Base-by-base conservation (phyloP, 2,113 vertebrate species). In the Pyrgilauda ruficollis region DNA sequence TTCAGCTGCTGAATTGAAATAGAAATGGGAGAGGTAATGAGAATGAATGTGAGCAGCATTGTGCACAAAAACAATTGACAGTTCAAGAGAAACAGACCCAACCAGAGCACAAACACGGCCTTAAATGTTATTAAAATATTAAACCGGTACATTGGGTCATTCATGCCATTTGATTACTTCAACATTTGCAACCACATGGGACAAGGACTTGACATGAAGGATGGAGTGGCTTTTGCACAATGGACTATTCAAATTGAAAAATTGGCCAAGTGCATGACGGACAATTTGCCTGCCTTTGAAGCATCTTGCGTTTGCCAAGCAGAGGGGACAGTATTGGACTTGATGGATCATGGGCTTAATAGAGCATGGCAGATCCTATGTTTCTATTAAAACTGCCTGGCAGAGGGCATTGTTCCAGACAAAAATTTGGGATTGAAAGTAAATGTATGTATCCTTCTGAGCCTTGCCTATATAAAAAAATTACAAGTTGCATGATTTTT, bases 121-220 rank as follows among this genome's bases (percentile, higher is more conserved):
- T 88, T 89, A 85, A 95, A 83, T 92, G 72, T 93, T 87, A 92
- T 86, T 94, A 89, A 95, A 91, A 72, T 86, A 92, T 86, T 94
- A 89, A 95, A 91, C 49, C 0, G 0, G 11, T 49, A 55, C 70
- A 37, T 82, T 47, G 64, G 90, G 63, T 93, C 79, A 81, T 70
- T 88, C 30, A 3, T 50, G 59, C 69, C 67, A 89, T 75, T 93
- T 90, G 89, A 81, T 95, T 90, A 58, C 49, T 80, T 94, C 24
- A 91, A 81, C 56, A 52, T 96, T 80, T 94, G 46, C 89, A 92
- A 58, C 64, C 72, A 20, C 44, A 87, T 77, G 68, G 85, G 90
- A 89, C 77, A 76, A 89, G 73, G 69, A 46, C 61, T 77, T 66
- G 80, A 95, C 77, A n/a, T 90, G 95, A 94, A 55, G 83, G 91